Evolutionary conservation across 2,888 invertebrate genomes (phyloP), one percentile per base, ranked within the genome.

Genomic region (Myopa tessellatipennis): DNA sequence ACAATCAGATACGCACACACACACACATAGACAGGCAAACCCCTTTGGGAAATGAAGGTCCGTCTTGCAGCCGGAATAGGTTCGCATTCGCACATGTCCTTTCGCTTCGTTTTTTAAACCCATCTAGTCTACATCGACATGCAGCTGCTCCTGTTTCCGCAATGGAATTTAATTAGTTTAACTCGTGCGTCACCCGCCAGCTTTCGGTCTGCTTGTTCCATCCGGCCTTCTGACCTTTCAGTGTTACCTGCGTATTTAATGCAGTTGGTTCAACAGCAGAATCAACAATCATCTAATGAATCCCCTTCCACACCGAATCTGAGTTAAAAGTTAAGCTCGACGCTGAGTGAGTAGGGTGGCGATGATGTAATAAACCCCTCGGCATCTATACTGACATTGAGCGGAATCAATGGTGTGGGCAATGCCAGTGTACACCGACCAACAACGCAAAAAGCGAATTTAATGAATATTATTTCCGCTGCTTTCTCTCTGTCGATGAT

Each of bases 101-200:
- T 45, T 45, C 45, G 45, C 6, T 45, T 45, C 45, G 7, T 45
- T 45, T 3, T 45, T 45, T 45, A 45, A 45, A 45, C 6, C 10
- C 6, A 8, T 45, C 10, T 26, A 26, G 26, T 26, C 26, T 26
- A 2, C 65, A 14, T 1, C n/a, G 3, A 67, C 16, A 26, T 70
- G 52, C 55, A n/a, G 8, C 3, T 38, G 65, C 38, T 65, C 7
- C n/a, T 68, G 58, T 71, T 16, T 34, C 58, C 38, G 71, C 45
- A 58, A 34, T 36, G 34, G 52, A 38, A 71, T 71, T 71, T 71
- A 55, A 71, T 71, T 71, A 71, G 71, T 71, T 71, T 58, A 58
- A 55, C 55, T 45, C 58, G 50, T 14, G 4, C 5, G 26, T 50
- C 40, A 18, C 55, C 34, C 55, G 26, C 18, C 50, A 18, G 26